A percentile compares a stretch with the other conserved stretches of the same genome.
phyloP scores from a whole-genome alignment of 2,113 vertebrate genomes.

The Podiceps cristatus region DNA sequence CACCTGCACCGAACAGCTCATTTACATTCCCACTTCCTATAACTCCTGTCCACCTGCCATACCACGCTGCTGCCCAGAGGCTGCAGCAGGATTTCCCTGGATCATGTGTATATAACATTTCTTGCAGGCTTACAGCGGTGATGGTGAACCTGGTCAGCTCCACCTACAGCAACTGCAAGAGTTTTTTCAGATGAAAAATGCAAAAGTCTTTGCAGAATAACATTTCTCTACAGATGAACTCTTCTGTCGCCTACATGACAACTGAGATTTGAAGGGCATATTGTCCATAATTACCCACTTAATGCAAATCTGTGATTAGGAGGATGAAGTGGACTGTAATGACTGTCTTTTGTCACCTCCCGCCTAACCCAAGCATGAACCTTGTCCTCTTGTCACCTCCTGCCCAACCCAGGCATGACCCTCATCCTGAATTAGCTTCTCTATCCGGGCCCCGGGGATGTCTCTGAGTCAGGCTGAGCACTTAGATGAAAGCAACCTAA shows the following conservation, averaged over 20 bases:
- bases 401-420: neutral
- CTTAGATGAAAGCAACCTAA: neutral
- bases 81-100: neutral
- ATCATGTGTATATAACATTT: fast-evolving
- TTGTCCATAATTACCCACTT: neutral
- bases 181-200: neutral
- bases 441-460: fast-evolving
- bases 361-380: neutral
- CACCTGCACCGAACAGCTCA: neutral
- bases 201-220: neutral
- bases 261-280: neutral
- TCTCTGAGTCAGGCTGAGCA: neutral
- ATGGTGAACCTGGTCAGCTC: neutral
- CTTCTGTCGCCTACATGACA: neutral
- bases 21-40: neutral
- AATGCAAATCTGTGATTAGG: neutral
- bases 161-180: neutral
- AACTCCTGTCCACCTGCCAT: neutral
- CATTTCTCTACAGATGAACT: neutral
- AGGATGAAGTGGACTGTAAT: neutral
- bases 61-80: neutral
- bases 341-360: neutral
- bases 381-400: neutral
- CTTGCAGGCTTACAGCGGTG: neutral
- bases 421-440: neutral